Evolutionary conservation across 1,140 invertebrate genomes (phyloP).

Genomic region (Notospermus geniculatus): DNA sequence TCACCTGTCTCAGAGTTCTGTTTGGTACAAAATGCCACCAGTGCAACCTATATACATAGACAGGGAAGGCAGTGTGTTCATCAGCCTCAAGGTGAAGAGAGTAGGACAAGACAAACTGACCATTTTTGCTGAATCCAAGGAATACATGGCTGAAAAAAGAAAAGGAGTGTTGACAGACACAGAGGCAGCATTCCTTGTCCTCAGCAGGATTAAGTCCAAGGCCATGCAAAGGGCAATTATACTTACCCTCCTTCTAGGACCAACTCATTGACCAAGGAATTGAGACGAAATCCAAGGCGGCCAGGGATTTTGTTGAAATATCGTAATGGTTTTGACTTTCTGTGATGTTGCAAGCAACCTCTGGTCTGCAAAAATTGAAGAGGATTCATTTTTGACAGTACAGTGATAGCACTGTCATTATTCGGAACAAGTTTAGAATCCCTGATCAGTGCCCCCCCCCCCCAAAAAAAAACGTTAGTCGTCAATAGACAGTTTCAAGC

Average conservation of each 20-base stretch:
- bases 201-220: slow-evolving; percentile 16
- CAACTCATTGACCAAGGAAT: slow-evolving; percentile 45
- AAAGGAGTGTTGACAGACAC: slow-evolving; percentile 2
- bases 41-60: slow-evolving; percentile 63
- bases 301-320: slow-evolving; percentile 53
- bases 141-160: slow-evolving; percentile 71
- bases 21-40: slow-evolving; percentile 72
- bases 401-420: too few species aligned
- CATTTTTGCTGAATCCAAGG: slow-evolving; percentile 89
- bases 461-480: too few species aligned
- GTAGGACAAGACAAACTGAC: slow-evolving; percentile 87
- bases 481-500: too few species aligned
- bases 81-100: slow-evolving; percentile 65
- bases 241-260: slow-evolving; percentile 55
- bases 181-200: neutral
- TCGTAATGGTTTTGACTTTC: slow-evolving; percentile 23
- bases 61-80: slow-evolving; percentile 54
- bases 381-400: too few species aligned
- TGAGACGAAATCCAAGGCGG: slow-evolving; percentile 51
- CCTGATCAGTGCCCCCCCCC: too few species aligned
- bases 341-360: slow-evolving; percentile 24
- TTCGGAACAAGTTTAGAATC: too few species aligned
- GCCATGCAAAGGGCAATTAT: slow-evolving; percentile 12
- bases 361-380: slow-evolving; percentile 27
- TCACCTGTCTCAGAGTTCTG: slow-evolving; percentile 63